phyloP scores from a whole-genome alignment of 2,113 vertebrate species.

The Henicopernis longicauda region DNA sequence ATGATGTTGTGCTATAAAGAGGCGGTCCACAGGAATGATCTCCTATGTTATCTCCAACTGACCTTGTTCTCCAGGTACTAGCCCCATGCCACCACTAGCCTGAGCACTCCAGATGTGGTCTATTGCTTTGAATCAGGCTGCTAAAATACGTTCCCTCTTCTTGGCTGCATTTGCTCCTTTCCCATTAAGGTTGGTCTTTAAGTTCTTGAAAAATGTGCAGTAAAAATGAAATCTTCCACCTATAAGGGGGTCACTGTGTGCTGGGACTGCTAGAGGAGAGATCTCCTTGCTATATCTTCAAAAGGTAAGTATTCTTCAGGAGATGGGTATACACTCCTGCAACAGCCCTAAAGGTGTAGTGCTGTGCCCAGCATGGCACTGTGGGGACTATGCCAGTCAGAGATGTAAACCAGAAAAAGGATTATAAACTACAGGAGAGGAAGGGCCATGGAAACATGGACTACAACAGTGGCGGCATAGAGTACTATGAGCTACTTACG shows the following conservation, averaged over 20 bases:
- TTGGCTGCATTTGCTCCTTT: background rate
- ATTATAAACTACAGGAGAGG: background rate
- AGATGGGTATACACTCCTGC: background rate
- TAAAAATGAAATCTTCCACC: background rate
- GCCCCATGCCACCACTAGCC: background rate
- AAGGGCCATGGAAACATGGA: background rate
- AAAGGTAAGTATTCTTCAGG: background rate
- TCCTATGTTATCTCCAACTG: background rate
- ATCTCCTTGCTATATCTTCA: background rate
- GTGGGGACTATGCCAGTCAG: background rate
- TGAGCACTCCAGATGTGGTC: background rate
- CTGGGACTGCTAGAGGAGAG: background rate
- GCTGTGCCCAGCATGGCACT: background rate
- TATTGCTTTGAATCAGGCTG: background rate
- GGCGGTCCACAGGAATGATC: background rate
- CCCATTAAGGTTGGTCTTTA: background rate
- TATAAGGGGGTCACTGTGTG: background rate
- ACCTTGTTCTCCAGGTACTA: background rate
- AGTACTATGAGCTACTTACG: background rate
- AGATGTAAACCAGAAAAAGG: background rate
- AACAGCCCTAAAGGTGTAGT: background rate
- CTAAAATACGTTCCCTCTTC: background rate
- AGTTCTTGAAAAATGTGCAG: background rate
- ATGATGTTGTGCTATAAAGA: background rate
- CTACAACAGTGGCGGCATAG: accelerated